A percentile compares a stretch with the other conserved stretches of the same genome.
Evolutionary conservation across 2,888 invertebrate species (phyloP).

Genomic region (Ctena decussata): DNA sequence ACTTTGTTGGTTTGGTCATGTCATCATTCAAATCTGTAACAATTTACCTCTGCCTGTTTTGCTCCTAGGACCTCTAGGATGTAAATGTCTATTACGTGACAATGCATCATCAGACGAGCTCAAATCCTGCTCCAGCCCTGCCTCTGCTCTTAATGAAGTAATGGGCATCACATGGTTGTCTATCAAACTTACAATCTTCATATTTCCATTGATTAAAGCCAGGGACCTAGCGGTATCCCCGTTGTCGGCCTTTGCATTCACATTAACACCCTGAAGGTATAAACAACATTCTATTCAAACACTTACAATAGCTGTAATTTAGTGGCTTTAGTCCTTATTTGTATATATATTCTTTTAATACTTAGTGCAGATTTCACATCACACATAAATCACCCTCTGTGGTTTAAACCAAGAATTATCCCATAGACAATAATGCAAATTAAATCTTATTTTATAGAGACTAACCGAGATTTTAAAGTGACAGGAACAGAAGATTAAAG

Average conservation of each 20-base stretch:
- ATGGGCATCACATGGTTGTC: conserved; percentile 83
- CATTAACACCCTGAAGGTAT: conserved; percentile 83
- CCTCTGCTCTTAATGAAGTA: conserved; percentile 78
- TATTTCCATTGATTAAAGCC: conserved; percentile 85
- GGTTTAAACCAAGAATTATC: too few relatives aligned
- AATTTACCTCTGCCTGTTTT: conserved; percentile 8
- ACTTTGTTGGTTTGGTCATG: too few relatives aligned
- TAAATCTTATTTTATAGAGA: too few relatives aligned
- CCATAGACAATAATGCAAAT: too few relatives aligned
- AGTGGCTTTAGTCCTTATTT: too few relatives aligned
- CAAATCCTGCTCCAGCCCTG: conserved; percentile 77
- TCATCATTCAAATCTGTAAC: too few relatives aligned
- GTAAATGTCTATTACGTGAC: conserved; percentile 49
- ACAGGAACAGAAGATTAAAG: too few relatives aligned
- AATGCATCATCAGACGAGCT: conserved; percentile 83
- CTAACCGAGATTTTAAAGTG: too few relatives aligned
- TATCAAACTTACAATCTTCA: conserved; percentile 86
- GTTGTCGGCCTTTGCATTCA: conserved; percentile 82
- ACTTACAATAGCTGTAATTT: too few relatives aligned
- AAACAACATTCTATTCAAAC: not conserved
- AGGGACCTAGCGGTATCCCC: conserved; percentile 86
- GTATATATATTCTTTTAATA: too few relatives aligned
- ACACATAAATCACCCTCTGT: too few relatives aligned
- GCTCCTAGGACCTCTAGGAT: conserved; percentile 26
- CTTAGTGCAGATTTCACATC: too few relatives aligned